Evolutionary conservation across 2,797 vertebrate species (phyloP), one percentile per base, ranked within the genome.

Genomic region (Chiroxiphia lanceolata): DNA sequence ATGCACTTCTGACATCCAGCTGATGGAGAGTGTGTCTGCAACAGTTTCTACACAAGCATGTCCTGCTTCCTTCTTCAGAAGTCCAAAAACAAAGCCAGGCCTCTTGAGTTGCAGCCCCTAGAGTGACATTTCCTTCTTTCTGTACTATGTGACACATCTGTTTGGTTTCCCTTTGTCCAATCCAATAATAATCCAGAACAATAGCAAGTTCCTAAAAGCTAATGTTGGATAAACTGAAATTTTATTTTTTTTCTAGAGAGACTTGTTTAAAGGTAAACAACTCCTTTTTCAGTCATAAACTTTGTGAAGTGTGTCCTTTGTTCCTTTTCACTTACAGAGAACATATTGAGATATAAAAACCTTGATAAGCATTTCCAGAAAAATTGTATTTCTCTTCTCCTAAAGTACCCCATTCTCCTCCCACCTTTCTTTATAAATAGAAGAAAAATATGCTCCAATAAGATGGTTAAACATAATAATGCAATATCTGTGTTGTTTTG

Each of bases 71-170:
- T 33, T 36, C 80, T 69, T 67, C 0, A 0, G 36, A 64, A 90
- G 26, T 29, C 47, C 31, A 15, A 29, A 90, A 84, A 1, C 34
- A 87, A 80, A 85, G 29, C 9, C 21, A 86, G 42, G 5, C 9
- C 7, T 87, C 71, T 87, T 81, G 34, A 86, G 47, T 7, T 38
- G 27, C 36, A 56, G 33, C 38, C 38, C 40, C 17, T 67, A 15
- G 42, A 77, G n/a, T n/a, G 22, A 44, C 38, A 38, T 64, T 83
- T 91, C 2, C 5, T 76, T 70, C 29, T 40, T 79, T 50, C 23
- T 69, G 23, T 57, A 36, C 17, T 51, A 15, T 0, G 0, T 82
- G 67, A 26, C 8, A 10, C 13, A 38, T 75, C 15, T 40, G 11
- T n/a, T 93, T 69, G 3, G 6, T 70, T 79, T 93, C 18, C 15